Base-by-base conservation (phyloP, 2,888 invertebrate species). In the Lysandra coridon region DNA sequence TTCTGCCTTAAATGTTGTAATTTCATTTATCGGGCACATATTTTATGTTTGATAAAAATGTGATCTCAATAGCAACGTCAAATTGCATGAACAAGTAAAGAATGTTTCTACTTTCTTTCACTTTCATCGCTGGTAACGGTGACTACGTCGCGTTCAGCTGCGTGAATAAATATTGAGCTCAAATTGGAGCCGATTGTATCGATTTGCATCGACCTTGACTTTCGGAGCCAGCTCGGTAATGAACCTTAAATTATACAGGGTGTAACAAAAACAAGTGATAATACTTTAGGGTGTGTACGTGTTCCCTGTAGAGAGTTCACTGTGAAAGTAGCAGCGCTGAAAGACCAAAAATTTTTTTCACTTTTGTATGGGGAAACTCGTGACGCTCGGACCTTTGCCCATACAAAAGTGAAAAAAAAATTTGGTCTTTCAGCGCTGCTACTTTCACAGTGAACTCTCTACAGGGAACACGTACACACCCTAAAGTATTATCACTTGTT, bases 31-130 rank as follows among this genome's bases (percentile, higher is more conserved):
- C 30, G 23, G n/a, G 2, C 23, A 62, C 62, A 30, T 3, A 69
- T 33, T 37, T 69, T 14, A 33, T 64, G 64, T 64, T 69, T 33
- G 33, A 33, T 69, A 69, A 53, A 75, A 76, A 49, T 53, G 57
- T 4, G 14, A 23, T 75, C 75, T 75, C 23, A 44, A 49, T 74
- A 49, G 30, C 14, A 53, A 76, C 57, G 33, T 57, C 76, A 76
- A 76, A 76, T 53, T 30, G 76, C 76, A 76, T 40, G 74, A 78
- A 73, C 79, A 23, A 73, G 74, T 37, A 81, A 89, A 87, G 91
- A 93, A 93, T 93, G 88, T 89, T 86, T 87, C 88, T 88, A 91
- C 93, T 93, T 93, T 93, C 92, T 83, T 91, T 88, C 87, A 91
- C 93, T 93, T 93, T 93, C 91, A 87, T 91, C 86, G 83, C 84